phyloP scores from a whole-genome alignment of 2,888 invertebrate genomes.

The Eupithecia subfuscata region DNA sequence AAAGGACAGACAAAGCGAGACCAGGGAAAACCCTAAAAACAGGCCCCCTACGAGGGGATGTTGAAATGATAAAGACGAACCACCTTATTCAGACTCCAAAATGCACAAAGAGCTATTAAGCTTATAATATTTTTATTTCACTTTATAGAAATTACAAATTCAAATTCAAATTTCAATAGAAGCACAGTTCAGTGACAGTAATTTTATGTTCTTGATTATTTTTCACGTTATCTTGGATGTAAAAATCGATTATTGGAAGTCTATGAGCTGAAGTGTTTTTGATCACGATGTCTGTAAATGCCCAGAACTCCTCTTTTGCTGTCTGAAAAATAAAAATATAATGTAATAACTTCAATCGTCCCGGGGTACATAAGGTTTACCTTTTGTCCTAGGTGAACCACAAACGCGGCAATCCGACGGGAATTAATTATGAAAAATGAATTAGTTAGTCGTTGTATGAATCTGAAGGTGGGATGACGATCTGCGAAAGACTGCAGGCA shows the following conservation, averaged over 20 bases:
- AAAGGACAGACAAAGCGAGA: too few species aligned
- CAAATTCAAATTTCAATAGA: conserved; percentile 35
- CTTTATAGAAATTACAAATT: not conserved
- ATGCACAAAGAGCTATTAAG: not conserved
- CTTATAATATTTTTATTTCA: not conserved
- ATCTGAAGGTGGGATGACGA: too few species aligned
- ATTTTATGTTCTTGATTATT: conserved; percentile 43
- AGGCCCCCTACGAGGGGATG: too few species aligned
- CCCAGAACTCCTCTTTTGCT: conserved; percentile 21
- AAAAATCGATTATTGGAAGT: conserved; percentile 50
- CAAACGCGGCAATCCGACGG: too few species aligned
- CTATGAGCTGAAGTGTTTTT: conserved; percentile 37
- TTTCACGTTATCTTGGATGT: conserved; percentile 46
- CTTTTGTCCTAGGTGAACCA: too few species aligned
- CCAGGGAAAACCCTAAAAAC: too few species aligned
- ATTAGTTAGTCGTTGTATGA: too few species aligned
- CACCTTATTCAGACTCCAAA: not conserved
- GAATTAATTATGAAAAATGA: too few species aligned
- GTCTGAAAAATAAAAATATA: conserved; percentile 29
- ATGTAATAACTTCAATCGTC: too few species aligned
- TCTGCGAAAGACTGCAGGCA: too few species aligned
- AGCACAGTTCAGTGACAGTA: conserved; percentile 51
- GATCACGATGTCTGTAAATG: conserved; percentile 45
- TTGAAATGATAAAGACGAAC: not conserved
- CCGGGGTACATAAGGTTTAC: too few species aligned